phyloP scores from a whole-genome alignment of 2,797 vertebrate species.

The Kryptolebias ocellatus region DNA sequence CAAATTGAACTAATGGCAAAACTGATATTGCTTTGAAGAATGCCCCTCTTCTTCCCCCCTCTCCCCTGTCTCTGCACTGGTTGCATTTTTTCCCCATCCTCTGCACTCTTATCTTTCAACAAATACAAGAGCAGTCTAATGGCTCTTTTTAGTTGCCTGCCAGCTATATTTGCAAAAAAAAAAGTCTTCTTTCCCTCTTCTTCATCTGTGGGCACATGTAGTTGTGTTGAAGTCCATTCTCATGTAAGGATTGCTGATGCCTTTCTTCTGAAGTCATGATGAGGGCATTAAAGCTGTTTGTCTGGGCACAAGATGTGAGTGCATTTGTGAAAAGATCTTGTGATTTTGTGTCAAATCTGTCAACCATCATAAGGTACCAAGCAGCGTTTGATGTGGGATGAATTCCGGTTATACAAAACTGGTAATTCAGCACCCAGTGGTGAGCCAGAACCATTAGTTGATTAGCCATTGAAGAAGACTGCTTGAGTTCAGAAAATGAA shows the following conservation, averaged over 20 bases:
- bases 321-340: slow-evolving; percentile 35
- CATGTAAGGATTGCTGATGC: slow-evolving; percentile 56
- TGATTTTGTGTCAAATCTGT: slow-evolving; percentile 69
- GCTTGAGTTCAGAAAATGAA: slow-evolving; percentile 26
- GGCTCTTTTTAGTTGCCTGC: slow-evolving; percentile 82
- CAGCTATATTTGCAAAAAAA: slow-evolving; percentile 80
- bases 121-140: slow-evolving; percentile 82
- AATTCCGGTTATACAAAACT: slow-evolving; percentile 44
- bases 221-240: slow-evolving; percentile 60
- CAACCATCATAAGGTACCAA: slow-evolving; percentile 58
- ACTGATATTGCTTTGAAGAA: slow-evolving; percentile 85
- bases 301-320: slow-evolving; percentile 71
- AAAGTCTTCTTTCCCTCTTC: slow-evolving; percentile 66
- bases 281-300: slow-evolving; percentile 65
- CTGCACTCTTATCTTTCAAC: slow-evolving; percentile 82
- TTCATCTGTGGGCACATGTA: slow-evolving; percentile 73
- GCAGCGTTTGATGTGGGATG: slow-evolving; percentile 60
- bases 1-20: slow-evolving; percentile 83
- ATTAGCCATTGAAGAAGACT: slow-evolving; percentile 19
- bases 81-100: slow-evolving; percentile 70
- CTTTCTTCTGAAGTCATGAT: slow-evolving; percentile 77
- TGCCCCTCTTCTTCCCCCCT: slow-evolving; percentile 24
- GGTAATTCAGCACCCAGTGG: slow-evolving; percentile 17
- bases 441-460: slow-evolving; percentile 21
- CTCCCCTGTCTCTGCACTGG: slow-evolving; percentile 59